Evolutionary conservation across 2,797 vertebrate genomes (phyloP).

Genomic region (Thamnophis elegans): DNA sequence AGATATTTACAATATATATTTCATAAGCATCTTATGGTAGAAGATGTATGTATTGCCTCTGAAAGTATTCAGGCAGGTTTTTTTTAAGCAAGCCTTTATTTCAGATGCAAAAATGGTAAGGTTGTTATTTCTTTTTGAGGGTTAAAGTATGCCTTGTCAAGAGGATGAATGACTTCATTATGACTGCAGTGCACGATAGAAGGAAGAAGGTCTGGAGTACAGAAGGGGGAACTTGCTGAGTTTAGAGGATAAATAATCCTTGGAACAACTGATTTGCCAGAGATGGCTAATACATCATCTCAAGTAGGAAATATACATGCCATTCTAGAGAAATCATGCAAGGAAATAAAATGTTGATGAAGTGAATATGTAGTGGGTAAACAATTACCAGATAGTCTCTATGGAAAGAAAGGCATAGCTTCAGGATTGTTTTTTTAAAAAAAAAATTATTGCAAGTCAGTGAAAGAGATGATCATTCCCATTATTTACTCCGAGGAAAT

Average conservation of each 20-base stretch:
- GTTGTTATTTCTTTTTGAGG: constrained; percentile 47
- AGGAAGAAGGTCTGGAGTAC: constrained; percentile 52
- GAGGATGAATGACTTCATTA: constrained; percentile 70
- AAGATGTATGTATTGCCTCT: rapidly evolving
- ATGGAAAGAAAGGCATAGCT: neutral
- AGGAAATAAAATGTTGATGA: constrained; percentile 50
- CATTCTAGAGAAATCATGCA: constrained; percentile 43
- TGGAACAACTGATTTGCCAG: constrained; percentile 72
- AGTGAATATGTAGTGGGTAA: constrained; percentile 43
- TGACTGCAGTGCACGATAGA: constrained; percentile 61
- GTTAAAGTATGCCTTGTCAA: constrained; percentile 58
- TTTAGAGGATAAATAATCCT: constrained; percentile 61
- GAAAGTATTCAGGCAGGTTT: neutral
- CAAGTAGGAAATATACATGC: constrained; percentile 52
- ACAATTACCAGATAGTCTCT: constrained; percentile 49
- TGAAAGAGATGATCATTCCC: neutral
- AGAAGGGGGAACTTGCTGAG: constrained; percentile 64
- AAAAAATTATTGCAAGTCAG: neutral
- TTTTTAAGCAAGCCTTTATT: neutral
- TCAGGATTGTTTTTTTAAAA: neutral
- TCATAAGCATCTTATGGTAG: neutral
- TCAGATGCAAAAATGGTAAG: constrained; percentile 24
- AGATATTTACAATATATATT: neutral
- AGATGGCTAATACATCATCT: constrained; percentile 66
- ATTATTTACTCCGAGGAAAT: constrained; percentile 47